A percentile compares a stretch with the other conserved stretches of the same genome.
Evolutionary conservation across 2,888 invertebrate species (phyloP).

Genomic region (Eupsilia transversa): DNA sequence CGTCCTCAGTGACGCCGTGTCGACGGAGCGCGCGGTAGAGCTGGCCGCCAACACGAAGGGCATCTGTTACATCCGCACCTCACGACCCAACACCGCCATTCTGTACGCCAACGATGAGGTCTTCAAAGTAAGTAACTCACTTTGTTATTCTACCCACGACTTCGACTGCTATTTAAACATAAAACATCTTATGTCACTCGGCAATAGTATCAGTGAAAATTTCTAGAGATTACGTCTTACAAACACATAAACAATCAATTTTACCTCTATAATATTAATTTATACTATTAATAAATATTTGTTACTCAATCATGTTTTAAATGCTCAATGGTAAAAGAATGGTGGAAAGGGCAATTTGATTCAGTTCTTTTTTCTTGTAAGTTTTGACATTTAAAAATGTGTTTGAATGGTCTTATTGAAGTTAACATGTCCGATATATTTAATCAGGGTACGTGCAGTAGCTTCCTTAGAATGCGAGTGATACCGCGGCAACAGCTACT

Average conservation of each 20-base stretch:
- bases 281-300: not conserved
- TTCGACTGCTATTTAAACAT: too few species aligned
- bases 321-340: not conserved
- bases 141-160: not conserved
- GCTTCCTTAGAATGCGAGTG: not conserved
- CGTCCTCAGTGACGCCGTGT: slow-evolving; percentile 95
- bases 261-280: not conserved
- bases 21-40: slow-evolving; percentile 98
- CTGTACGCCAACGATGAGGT: slow-evolving; percentile 96
- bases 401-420: not conserved
- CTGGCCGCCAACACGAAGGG: slow-evolving; percentile 98
- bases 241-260: not conserved
- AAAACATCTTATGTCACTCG: too few species aligned
- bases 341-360: too few species aligned
- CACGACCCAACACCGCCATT: slow-evolving; percentile 96
- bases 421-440: not conserved
- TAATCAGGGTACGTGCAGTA: not conserved
- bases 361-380: too few species aligned
- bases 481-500: too few species aligned
- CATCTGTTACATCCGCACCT: slow-evolving; percentile 98
- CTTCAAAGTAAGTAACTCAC: slow-evolving; percentile 91
- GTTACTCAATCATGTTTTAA: not conserved
- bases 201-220: not conserved
- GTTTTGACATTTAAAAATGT: too few species aligned
- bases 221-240: not conserved